phyloP scores from a whole-genome alignment of 2,113 vertebrate genomes.

The Loxodonta africana region DNA sequence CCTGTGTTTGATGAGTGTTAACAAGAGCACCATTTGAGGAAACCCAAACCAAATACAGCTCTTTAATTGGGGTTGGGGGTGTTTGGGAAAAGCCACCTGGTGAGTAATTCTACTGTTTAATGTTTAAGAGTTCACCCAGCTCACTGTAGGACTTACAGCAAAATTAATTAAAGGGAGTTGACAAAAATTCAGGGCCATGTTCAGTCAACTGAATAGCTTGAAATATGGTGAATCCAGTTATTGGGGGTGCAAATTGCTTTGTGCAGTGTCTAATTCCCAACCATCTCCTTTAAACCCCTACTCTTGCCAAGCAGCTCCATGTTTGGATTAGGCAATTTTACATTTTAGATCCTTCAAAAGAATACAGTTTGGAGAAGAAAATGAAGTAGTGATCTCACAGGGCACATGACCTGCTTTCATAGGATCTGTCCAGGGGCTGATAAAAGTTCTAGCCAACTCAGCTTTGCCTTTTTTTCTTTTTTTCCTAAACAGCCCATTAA shows the following conservation, averaged over 20 bases:
- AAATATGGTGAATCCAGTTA: background rate
- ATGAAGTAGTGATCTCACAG: background rate
- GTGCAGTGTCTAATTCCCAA: background rate
- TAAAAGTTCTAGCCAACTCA: slow-evolving; percentile 14
- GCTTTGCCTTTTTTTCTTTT: background rate
- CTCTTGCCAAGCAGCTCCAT: background rate
- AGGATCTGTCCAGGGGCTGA: background rate
- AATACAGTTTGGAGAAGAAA: background rate
- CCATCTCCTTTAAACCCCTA: slow-evolving; percentile 1
- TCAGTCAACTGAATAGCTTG: slow-evolving; percentile 32
- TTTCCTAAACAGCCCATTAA: background rate
- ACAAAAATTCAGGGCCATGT: slow-evolving; percentile 51
- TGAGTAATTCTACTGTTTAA: slow-evolving; percentile 78
- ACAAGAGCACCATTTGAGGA: slow-evolving; percentile 83
- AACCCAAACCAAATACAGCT: slow-evolving; percentile 78
- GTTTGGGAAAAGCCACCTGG: slow-evolving; percentile 79
- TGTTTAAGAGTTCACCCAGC: slow-evolving; percentile 63
- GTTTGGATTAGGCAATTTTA: background rate
- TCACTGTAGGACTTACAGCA: slow-evolving; percentile 42
- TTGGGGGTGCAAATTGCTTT: background rate
- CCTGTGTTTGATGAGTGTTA: slow-evolving; percentile 82
- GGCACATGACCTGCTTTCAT: background rate
- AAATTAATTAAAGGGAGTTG: slow-evolving; percentile 72
- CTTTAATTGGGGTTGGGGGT: slow-evolving; percentile 80
- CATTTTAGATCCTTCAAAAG: background rate